phyloP scores from a whole-genome alignment of 2,888 invertebrate genomes.

The Drosophila macrothrix region DNA sequence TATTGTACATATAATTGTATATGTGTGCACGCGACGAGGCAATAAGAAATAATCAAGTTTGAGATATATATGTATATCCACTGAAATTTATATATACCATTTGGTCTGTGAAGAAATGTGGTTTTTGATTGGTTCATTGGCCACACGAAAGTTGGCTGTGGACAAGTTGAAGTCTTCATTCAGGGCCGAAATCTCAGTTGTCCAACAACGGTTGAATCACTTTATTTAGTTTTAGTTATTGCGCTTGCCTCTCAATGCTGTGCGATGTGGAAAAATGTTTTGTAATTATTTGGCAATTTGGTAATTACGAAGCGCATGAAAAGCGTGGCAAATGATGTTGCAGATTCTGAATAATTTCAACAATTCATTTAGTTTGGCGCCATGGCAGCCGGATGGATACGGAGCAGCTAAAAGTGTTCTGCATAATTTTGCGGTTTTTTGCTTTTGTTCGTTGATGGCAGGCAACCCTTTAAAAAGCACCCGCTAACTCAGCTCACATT shows the following conservation, averaged over 20 bases:
- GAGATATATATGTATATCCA: background rate
- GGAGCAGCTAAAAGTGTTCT: conserved; percentile 34
- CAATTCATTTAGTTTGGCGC: conserved; percentile 30
- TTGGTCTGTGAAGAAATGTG: background rate
- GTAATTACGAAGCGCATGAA: conserved; percentile 67
- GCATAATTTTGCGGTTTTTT: conserved; percentile 60
- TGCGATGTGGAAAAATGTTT: conserved; percentile 72
- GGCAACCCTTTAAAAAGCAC: conserved; percentile 5
- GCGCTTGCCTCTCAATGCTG: conserved; percentile 45
- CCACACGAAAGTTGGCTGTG: background rate
- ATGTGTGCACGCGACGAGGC: background rate
- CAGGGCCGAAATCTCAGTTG: conserved; percentile 27
- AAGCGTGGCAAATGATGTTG: conserved; percentile 58
- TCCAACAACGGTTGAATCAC: background rate
- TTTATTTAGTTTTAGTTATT: conserved; percentile 2
- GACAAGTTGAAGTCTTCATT: background rate
- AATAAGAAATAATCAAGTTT: background rate
- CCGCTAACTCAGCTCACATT: conserved; percentile 61
- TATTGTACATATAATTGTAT: background rate
- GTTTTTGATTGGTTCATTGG: background rate
- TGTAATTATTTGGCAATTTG: conserved; percentile 71
- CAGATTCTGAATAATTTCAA: conserved; percentile 47
- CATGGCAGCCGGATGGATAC: background rate
- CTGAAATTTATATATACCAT: background rate
- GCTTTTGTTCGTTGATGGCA: background rate